Evolutionary conservation across 2,888 invertebrate genomes (phyloP), one percentile per base, ranked within the genome.

Genomic region (Oscheius sp.): DNA sequence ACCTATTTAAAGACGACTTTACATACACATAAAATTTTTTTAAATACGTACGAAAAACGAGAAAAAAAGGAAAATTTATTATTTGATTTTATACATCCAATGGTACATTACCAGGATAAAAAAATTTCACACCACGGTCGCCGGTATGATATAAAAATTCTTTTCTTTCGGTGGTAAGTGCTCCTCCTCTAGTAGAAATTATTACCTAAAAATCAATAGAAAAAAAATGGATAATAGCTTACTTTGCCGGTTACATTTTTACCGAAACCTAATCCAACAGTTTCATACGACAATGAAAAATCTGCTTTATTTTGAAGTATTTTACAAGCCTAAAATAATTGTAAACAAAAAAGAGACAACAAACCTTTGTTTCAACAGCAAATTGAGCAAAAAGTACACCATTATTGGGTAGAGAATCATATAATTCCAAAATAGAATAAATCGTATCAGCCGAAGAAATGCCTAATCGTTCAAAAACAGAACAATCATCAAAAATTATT

Each of bases 211-310:
- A 35, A 35, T 35, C 9, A 6, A 35, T 35, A 35, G 35, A 35
- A 35, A 35, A 35, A 6, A 35, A 35, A n/a, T n/a, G n/a, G n/a
- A n/a, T n/a, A 23, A 52, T 58, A 1, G 43, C 43, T 13, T 35
- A 83, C 83, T 75, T 73, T 75, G 53, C 81, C 83, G 1, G 82
- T 79, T 43, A 81, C 76, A 25, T 78, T 76, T 64, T 79, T 81
- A 27, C 81, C 78, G 52, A 83, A 78, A 53, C 82, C 81, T n/a
- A 71, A 64, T 12, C 83, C 81, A 58, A 83, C 72, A 21, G 68
- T 53, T n/a, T 71, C 72, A 16, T 81, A 59, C 12, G 29, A 9
- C 18, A 81, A 53, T 12, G 25, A 23, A 25, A 74, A 58, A 46
- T 81, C 75, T 35, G 66, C 72, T 49, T 61, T 55, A 18, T 61